These are phyloP conservation scores for Hippoglossus stenolepis DNA, from an alignment of 2,113 vertebrate genomes.

Conservation along the genomic window DNA sequence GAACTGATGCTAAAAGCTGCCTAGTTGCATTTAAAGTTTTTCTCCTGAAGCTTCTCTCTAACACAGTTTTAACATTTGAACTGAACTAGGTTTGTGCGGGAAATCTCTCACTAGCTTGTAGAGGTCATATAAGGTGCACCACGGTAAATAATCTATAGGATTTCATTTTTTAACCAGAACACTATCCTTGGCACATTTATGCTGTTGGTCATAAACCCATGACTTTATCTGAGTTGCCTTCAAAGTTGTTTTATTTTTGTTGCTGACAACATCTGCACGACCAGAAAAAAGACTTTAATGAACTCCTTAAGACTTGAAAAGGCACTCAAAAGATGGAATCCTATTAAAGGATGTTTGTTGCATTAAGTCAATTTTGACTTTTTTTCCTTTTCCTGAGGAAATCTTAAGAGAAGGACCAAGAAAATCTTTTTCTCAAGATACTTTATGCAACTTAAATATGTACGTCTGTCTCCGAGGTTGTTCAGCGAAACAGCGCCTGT, in stretches of 20 bases:
- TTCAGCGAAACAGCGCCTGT: conserved; percentile 11
- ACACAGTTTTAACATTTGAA: neutral
- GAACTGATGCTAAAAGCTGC: conserved; percentile 25
- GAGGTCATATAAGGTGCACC: neutral
- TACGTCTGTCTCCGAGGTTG: neutral
- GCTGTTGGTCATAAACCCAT: conserved; percentile 17
- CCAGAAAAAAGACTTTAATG: neutral
- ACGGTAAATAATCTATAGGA: conserved; percentile 1
- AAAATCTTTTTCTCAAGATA: conserved; percentile 9
- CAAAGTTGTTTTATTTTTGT: conserved; percentile 9
- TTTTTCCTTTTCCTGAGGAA: neutral
- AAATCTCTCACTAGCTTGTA: neutral
- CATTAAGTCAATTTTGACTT: conserved; percentile 8
- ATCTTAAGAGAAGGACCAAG: neutral
- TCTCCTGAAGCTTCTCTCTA: neutral
- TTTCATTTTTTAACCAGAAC: conserved; percentile 23
- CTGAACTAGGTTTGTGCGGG: neutral
- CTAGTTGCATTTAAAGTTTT: conserved; percentile 20
- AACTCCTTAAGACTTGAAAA: conserved; percentile 34
- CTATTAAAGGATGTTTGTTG: conserved; percentile 25
- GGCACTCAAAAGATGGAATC: neutral
- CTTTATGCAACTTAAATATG: conserved; percentile 31
- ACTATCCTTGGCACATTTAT: conserved; percentile 26
- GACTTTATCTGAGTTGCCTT: conserved; percentile 35
- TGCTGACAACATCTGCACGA: neutral